These are phyloP conservation scores for Gandaritis pyraliata DNA, from an alignment of 2,888 invertebrate genomes.

Conservation along the genomic window DNA sequence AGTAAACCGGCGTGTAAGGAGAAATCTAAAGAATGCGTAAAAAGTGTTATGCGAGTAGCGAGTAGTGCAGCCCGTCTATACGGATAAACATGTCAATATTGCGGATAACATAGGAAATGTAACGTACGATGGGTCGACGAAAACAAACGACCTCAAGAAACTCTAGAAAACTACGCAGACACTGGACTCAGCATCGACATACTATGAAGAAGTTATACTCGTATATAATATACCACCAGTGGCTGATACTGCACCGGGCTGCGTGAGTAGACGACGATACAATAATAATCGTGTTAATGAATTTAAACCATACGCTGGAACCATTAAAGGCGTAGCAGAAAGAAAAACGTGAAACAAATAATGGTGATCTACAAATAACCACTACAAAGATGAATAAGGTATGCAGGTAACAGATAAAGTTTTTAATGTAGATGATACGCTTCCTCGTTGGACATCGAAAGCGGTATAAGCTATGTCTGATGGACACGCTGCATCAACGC, in stretches of 20 bases:
- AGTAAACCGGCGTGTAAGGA: conserved; percentile 51
- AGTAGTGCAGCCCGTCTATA: conserved; percentile 15
- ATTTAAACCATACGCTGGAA: too few relatives aligned
- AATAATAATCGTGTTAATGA: too few relatives aligned
- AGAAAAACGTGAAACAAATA: not conserved
- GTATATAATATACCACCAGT: not conserved
- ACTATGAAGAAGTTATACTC: too few relatives aligned
- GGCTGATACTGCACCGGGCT: not conserved
- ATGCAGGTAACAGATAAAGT: conserved; percentile 40
- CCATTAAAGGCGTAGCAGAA: too few relatives aligned
- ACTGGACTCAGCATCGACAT: too few relatives aligned
- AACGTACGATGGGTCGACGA: not conserved
- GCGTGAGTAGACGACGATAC: too few relatives aligned
- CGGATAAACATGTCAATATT: conserved; percentile 16
- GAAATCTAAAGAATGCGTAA: conserved; percentile 53
- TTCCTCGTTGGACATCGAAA: conserved; percentile 77
- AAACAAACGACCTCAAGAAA: not conserved
- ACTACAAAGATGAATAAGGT: conserved; percentile 20
- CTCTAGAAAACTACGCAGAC: not conserved
- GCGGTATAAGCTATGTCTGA: conserved; percentile 76
- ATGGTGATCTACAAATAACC: not conserved
- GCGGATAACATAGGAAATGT: not conserved
- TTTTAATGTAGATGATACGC: conserved; percentile 51
- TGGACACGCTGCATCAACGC: conserved; percentile 65
- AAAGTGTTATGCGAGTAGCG: conserved; percentile 33